These are phyloP conservation scores for Charina bottae DNA, from an alignment of 2,113 vertebrate species.

Conservation along the genomic window DNA sequence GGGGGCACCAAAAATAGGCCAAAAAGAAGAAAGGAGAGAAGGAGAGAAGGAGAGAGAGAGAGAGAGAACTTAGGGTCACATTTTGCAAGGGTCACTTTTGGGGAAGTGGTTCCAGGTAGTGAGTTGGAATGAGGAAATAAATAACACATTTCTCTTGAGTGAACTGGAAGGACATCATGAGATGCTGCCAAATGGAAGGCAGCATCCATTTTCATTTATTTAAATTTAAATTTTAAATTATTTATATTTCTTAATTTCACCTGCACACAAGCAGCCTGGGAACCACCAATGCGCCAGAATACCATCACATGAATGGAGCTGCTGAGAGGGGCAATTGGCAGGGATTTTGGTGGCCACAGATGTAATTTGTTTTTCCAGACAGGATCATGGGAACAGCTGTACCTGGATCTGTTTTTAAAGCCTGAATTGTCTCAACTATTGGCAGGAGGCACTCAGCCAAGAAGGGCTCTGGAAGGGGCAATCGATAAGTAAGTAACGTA, in stretches of 20 bases:
- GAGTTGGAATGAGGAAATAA: neutral
- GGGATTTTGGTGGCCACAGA: neutral
- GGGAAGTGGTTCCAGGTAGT: conserved; percentile 21
- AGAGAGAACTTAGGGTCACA: conserved; percentile 17
- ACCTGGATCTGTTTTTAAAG: neutral
- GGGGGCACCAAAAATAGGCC: conserved; percentile 26
- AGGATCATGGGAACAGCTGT: neutral
- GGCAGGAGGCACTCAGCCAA: too few species aligned
- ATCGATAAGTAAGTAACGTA: neutral
- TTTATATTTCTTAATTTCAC: neutral
- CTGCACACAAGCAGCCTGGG: neutral
- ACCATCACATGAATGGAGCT: neutral
- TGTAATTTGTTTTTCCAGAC: neutral
- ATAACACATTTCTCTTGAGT: conserved; percentile 29
- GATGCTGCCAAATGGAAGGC: neutral
- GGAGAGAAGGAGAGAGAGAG: neutral
- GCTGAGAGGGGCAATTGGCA: neutral
- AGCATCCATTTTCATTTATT: neutral
- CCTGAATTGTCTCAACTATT: neutral
- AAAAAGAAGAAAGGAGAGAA: neutral
- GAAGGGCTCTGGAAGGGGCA: neutral
- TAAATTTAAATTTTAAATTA: neutral
- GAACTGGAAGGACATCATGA: conserved; percentile 8
- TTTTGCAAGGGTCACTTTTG: conserved; percentile 29
- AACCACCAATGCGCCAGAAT: neutral